Base-by-base conservation (phyloP, 2,888 invertebrate genomes). In the Lasioglossum vierecki region DNA sequence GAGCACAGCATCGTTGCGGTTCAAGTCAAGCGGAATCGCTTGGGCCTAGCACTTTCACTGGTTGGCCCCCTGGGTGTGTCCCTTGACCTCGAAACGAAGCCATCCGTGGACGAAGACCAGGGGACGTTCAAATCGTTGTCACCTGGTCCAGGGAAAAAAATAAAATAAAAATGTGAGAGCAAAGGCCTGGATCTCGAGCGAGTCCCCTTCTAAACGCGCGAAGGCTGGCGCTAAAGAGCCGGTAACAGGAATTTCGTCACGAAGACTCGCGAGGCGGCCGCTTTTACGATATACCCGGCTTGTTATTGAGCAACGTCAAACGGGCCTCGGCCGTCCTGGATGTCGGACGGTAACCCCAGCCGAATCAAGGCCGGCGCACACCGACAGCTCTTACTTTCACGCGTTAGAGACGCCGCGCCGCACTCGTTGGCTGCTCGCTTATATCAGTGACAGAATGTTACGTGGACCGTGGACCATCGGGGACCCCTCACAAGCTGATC, bases 321-420 rank as follows among this genome's bases (percentile, higher is more conserved):
- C 90, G 91, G 90, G 88, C 88, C 88, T 88, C 85, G 87, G 84
- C 82, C 91, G 92, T 91, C 93, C 93, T 92, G 91, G 92, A 94
- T 93, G 88, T 93, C 93, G 94, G 93, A 73, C 93, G 92, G 92
- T 94, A 94, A 94, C 94, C 94, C 93, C 94, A 75, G 82, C 90
- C 90, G 91, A 93, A 94, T 94, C 94, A 94, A 94, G 94, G 94
- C 93, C 94, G 92, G 81, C 87, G 66, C 71, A 83, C 89, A 85
- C 85, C 88, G 80, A 82, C 82, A 89, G 93, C 92, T 93, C 92
- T 94, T 93, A 93, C 93, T 94, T 94, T 94, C 93, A 92, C 93
- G 90, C 91, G 89, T 90, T 92, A 90, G 92, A 90, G 88, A 89
- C 85, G 84, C 57, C 39, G 39, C 39, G 39, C 5, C 86, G 83